phyloP scores from a whole-genome alignment of 2,113 vertebrate species.

The Cathartes aura region DNA sequence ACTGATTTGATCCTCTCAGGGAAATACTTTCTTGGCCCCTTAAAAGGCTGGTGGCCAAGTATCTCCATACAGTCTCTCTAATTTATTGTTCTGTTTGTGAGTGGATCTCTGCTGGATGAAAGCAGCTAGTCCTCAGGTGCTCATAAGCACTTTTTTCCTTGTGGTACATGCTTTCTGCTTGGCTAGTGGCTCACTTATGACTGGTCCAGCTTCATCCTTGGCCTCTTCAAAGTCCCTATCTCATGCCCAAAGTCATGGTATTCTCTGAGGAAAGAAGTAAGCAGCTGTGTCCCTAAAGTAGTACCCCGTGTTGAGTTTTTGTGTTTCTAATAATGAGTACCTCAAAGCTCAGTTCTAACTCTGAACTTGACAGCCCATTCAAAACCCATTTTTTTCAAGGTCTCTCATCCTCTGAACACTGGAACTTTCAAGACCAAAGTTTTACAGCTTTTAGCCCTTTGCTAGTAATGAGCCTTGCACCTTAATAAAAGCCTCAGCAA shows the following conservation, averaged over 20 bases:
- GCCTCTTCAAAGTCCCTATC: not conserved
- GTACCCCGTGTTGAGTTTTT: not conserved
- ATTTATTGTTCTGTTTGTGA: not conserved
- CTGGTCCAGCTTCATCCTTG: not conserved
- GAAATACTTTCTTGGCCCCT: not conserved
- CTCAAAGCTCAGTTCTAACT: not conserved
- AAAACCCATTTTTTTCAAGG: not conserved
- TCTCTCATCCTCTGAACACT: not conserved
- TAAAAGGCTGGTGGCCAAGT: not conserved
- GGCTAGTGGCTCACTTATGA: not conserved
- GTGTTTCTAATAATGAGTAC: not conserved
- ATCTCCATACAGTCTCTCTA: not conserved
- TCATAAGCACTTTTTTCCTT: not conserved
- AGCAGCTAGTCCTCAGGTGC: not conserved
- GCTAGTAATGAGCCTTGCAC: conserved; percentile 3
- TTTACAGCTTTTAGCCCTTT: conserved; percentile 10
- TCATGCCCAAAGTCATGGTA: not conserved
- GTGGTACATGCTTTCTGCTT: not conserved
- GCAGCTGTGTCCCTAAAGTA: not conserved
- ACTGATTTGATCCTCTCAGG: not conserved
- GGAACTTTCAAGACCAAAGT: not conserved
- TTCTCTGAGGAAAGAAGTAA: not conserved
- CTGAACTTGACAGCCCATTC: not conserved
- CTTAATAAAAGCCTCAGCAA: not conserved
- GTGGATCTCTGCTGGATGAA: not conserved